Percentiles rank a stretch among this genome's conserved stretches.
These are phyloP conservation scores for Mormyrus hasselquistii DNA, from an alignment of 2,797 vertebrate species.

Conservation along the genomic window DNA sequence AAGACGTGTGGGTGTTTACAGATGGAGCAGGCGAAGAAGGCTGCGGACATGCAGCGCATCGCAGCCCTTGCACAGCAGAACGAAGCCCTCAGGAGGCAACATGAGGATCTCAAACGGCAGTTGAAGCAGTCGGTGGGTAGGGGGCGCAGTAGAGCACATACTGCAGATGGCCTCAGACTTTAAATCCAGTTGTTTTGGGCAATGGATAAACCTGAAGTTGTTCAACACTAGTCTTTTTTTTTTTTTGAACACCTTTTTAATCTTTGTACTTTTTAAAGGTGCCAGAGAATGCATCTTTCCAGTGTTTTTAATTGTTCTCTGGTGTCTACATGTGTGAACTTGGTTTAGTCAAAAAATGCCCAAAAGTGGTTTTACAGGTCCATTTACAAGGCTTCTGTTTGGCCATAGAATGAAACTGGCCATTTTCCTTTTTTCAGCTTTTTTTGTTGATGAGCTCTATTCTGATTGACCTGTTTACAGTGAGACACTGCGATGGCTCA, in stretches of 20 bases:
- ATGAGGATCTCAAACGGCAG: slow-evolving; percentile 8
- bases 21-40: slow-evolving; percentile 34
- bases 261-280: background rate
- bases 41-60: slow-evolving; percentile 4
- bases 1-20: slow-evolving; percentile 14
- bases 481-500: background rate
- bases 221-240: background rate
- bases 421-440: background rate
- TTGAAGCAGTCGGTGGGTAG: slow-evolving; percentile 28
- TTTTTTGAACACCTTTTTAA: background rate
- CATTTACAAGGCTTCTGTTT: background rate
- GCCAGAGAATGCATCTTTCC: background rate
- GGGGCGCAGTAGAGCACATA: background rate
- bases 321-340: background rate
- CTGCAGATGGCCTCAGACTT: background rate
- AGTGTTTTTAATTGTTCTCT: background rate
- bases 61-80: slow-evolving; percentile 23
- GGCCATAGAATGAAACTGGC: background rate
- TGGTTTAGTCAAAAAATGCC: background rate
- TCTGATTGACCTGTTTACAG: background rate
- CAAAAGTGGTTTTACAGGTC: background rate
- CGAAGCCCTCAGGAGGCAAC: background rate
- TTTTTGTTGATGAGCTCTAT: background rate
- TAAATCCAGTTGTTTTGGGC: background rate
- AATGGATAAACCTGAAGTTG: background rate